These are phyloP conservation scores for Furnarius figulus DNA, from an alignment of 2,113 vertebrate species.

Conservation along the genomic window DNA sequence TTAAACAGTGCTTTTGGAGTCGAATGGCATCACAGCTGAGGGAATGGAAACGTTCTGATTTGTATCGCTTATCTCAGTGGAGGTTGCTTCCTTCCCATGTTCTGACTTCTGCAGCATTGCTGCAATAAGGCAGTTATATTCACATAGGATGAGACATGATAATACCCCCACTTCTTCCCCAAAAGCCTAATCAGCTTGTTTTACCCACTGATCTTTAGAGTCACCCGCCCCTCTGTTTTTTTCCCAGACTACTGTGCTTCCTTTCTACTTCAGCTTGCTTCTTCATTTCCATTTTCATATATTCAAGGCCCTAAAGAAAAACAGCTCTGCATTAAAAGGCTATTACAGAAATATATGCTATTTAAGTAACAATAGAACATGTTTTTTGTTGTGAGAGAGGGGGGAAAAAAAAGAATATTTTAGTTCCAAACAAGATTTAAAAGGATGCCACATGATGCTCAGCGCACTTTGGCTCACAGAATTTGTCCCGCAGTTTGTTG, in stretches of 20 bases:
- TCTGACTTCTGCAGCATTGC: background rate
- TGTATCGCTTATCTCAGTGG: slow-evolving; percentile 42
- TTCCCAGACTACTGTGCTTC: background rate
- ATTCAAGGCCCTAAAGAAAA: slow-evolving; percentile 56
- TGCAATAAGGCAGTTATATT: slow-evolving; percentile 11
- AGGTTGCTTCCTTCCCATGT: slow-evolving; percentile 22
- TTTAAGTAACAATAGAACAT: slow-evolving; percentile 48
- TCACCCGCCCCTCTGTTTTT: background rate
- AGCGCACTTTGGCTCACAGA: background rate
- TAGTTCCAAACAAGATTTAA: slow-evolving; percentile 33
- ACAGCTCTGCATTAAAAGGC: slow-evolving; percentile 53
- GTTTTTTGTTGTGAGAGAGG: slow-evolving; percentile 11
- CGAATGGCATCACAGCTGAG: slow-evolving; percentile 17
- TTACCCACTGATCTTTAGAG: slow-evolving; percentile 29
- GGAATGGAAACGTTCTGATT: slow-evolving; percentile 52
- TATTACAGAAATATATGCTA: slow-evolving; percentile 55
- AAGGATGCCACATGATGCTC: background rate
- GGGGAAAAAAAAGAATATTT: background rate
- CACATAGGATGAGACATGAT: background rate
- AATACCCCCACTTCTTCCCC: background rate
- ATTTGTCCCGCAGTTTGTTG: background rate
- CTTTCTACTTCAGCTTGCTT: slow-evolving; percentile 24
- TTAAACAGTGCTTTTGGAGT: slow-evolving; percentile 50
- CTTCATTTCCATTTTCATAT: slow-evolving; percentile 48
- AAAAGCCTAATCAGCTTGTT: slow-evolving; percentile 6